A percentile compares a stretch with the other conserved stretches of the same genome.
Evolutionary conservation across 2,888 invertebrate species (phyloP).

Genomic region (Drosophila emarginata): DNA sequence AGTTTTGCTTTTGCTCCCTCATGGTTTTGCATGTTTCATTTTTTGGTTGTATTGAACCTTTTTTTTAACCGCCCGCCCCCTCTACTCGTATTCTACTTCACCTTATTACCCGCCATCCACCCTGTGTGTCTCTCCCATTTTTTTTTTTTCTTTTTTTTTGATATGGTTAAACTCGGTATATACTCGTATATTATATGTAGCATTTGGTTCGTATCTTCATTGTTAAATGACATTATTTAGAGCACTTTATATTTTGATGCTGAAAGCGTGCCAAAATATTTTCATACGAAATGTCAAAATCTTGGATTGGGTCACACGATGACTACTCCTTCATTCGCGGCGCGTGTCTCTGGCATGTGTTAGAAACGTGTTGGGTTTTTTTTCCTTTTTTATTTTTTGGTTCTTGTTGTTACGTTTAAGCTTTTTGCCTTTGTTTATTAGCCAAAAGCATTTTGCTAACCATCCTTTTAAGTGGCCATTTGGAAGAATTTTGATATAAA

Average conservation of each 20-base stretch:
- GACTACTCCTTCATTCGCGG: conserved; percentile 1
- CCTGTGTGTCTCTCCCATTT: not conserved
- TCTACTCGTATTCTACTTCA: conserved; percentile 3
- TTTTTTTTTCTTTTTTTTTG: not conserved
- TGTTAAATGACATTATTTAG: conserved; percentile 69
- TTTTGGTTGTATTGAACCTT: conserved; percentile 19
- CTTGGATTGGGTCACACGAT: conserved; percentile 15
- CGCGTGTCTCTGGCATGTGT: conserved; percentile 22
- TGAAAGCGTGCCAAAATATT: conserved; percentile 63
- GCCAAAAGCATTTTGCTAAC: conserved; percentile 55
- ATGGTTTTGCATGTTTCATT: conserved; percentile 55
- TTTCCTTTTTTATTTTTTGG: conserved; percentile 13
- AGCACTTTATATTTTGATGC: conserved; percentile 60
- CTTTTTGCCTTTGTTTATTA: conserved; percentile 61
- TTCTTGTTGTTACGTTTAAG: conserved; percentile 44
- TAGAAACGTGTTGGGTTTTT: not conserved
- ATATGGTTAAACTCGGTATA: not conserved
- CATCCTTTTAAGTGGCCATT: conserved; percentile 63
- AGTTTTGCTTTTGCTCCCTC: conserved; percentile 3
- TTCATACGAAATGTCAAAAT: conserved; percentile 37
- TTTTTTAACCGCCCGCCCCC: not conserved
- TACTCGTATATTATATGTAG: not conserved
- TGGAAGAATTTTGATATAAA: conserved; percentile 62
- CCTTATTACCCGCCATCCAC: not conserved
- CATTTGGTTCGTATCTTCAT: conserved; percentile 25